phyloP scores from a whole-genome alignment of 2,113 vertebrate genomes.

The Rutilus rutilus region DNA sequence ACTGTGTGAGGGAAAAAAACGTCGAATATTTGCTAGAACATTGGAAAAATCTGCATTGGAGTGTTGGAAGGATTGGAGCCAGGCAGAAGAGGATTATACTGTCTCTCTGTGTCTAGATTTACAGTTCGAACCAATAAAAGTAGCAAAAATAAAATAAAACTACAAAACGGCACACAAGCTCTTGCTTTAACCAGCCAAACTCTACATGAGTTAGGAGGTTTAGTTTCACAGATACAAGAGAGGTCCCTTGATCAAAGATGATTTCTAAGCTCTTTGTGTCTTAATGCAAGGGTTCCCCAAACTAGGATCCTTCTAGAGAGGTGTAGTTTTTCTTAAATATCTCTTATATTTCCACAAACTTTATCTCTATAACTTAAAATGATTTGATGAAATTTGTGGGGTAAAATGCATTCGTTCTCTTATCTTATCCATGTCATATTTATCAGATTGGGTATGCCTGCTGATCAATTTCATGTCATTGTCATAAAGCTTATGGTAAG shows the following conservation, averaged over 20 bases:
- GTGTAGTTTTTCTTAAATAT: background rate
- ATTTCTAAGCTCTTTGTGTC: background rate
- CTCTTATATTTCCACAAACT: background rate
- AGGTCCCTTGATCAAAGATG: background rate
- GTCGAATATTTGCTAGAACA: slow-evolving; percentile 32
- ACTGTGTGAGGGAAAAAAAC: background rate
- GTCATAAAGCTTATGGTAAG: background rate
- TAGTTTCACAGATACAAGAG: background rate
- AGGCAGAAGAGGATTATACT: slow-evolving; percentile 17
- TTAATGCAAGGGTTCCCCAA: background rate
- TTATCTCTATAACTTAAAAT: background rate
- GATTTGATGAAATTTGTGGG: background rate
- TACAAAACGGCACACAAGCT: background rate
- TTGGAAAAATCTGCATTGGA: slow-evolving; percentile 14
- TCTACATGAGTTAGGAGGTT: background rate
- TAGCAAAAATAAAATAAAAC: background rate
- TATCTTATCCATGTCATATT: background rate
- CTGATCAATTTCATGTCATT: background rate
- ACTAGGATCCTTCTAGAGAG: background rate
- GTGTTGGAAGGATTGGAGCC: slow-evolving; percentile 11
- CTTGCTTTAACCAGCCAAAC: background rate
- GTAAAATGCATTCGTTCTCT: background rate
- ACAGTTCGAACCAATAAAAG: slow-evolving; percentile 14
- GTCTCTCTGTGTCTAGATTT: slow-evolving; percentile 25
- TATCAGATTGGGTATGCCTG: background rate